A percentile compares a stretch with the other conserved stretches of the same genome.
Evolutionary conservation across 1,140 invertebrate genomes (phyloP).

Genomic region (Conus betulinus): DNA sequence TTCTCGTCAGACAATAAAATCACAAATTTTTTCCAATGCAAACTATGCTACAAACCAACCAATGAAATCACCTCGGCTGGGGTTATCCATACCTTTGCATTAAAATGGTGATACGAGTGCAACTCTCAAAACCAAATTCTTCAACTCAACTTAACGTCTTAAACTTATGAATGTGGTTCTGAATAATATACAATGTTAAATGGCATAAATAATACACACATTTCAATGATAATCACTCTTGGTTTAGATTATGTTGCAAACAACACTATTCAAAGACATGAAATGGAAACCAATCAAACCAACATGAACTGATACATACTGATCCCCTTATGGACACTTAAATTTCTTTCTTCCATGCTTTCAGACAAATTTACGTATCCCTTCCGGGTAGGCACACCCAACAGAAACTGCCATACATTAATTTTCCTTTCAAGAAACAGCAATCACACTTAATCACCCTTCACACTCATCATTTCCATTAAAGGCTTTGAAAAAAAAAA

Average conservation of each 20-base stretch:
- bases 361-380: neutral
- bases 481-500: too few relatives aligned
- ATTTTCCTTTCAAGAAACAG: neutral
- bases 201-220: neutral
- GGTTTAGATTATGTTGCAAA: constrained; percentile 8
- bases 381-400: neutral
- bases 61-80: neutral
- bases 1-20: neutral
- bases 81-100: neutral
- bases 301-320: neutral
- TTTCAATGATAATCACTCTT: constrained; percentile 17
- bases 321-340: neutral
- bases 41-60: constrained; percentile 2
- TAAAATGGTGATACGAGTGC: constrained; percentile 7
- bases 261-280: neutral
- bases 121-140: constrained; percentile 13
- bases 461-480: neutral
- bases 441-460: neutral
- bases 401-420: neutral
- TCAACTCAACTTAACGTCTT: constrained; percentile 18
- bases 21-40: neutral
- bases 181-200: constrained; percentile 32
- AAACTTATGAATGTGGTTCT: constrained; percentile 39
- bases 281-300: neutral
- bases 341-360: neutral